phyloP scores from a whole-genome alignment of 1,140 invertebrate species.

The Leucophenga varia region DNA sequence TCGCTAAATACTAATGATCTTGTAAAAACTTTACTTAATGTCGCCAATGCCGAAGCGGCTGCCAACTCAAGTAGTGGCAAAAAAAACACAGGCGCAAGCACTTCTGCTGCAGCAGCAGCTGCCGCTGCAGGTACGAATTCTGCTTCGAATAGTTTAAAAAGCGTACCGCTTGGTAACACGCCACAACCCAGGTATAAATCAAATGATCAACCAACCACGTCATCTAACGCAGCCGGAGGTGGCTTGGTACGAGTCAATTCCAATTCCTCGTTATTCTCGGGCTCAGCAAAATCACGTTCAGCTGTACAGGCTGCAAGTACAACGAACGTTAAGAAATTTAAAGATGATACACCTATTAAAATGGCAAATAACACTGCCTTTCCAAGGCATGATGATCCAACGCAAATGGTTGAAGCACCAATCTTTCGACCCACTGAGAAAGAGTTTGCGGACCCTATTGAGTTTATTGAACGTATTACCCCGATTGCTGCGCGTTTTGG shows the following conservation, averaged over 20 bases:
- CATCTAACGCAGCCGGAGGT: constrained; percentile 11
- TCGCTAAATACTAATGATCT: constrained; percentile 45
- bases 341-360: constrained; percentile 52
- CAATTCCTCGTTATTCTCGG: constrained; percentile 46
- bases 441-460: constrained; percentile 87
- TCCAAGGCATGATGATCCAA: constrained; percentile 59
- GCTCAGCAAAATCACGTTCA: constrained; percentile 45
- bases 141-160: constrained; percentile 51
- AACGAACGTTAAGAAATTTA: constrained; percentile 40
- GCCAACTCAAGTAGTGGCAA: constrained; percentile 15
- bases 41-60: constrained; percentile 20
- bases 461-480: constrained; percentile 84
- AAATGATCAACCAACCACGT: constrained; percentile 22
- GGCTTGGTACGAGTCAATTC: constrained; percentile 44
- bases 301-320: constrained; percentile 9
- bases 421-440: constrained; percentile 79
- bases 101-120: constrained; percentile 6
- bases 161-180: constrained; percentile 62
- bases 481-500: constrained; percentile 79
- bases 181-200: constrained; percentile 59
- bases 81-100: constrained; percentile 1
- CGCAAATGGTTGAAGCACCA: constrained; percentile 76
- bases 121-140: constrained; percentile 8
- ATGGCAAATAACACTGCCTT: constrained; percentile 61
- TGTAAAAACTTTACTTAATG: constrained; percentile 46